Evolutionary conservation across 2,113 vertebrate genomes (phyloP).

Genomic region (Caranx ignobilis): DNA sequence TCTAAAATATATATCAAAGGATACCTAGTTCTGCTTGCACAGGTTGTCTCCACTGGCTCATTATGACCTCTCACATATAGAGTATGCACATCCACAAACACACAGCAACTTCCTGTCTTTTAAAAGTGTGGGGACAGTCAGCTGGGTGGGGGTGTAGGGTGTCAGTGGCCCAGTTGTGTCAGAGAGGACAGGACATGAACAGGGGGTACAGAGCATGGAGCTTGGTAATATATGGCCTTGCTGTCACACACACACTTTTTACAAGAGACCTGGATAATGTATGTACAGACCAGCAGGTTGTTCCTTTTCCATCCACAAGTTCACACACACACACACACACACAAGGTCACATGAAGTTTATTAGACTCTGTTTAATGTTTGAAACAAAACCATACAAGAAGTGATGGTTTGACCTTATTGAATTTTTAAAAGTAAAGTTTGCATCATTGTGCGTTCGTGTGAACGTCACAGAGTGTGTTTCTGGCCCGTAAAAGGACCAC

Average conservation of each 20-base stretch:
- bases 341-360: constrained; percentile 19
- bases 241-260: constrained; percentile 64
- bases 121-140: constrained; percentile 38
- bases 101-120: constrained; percentile 37
- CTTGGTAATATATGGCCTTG: constrained; percentile 71
- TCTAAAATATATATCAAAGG: neutral
- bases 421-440: constrained; percentile 56
- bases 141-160: constrained; percentile 74
- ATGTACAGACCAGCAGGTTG: neutral
- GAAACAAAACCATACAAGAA: constrained; percentile 42
- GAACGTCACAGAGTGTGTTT: constrained; percentile 7
- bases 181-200: constrained; percentile 65
- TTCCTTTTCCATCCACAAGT: constrained; percentile 21
- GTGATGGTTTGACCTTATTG: constrained; percentile 50
- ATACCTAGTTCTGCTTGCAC: neutral
- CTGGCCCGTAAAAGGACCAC: constrained; percentile 67
- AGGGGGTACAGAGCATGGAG: constrained; percentile 44
- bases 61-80: constrained; percentile 15
- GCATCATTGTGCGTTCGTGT: neutral
- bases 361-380: constrained; percentile 52
- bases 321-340: neutral
- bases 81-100: constrained; percentile 22
- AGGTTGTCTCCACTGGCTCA: neutral
- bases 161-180: constrained; percentile 82
- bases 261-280: constrained; percentile 69